Base-by-base conservation (phyloP, 2,113 vertebrate genomes). In the Callipepla squamata region DNA sequence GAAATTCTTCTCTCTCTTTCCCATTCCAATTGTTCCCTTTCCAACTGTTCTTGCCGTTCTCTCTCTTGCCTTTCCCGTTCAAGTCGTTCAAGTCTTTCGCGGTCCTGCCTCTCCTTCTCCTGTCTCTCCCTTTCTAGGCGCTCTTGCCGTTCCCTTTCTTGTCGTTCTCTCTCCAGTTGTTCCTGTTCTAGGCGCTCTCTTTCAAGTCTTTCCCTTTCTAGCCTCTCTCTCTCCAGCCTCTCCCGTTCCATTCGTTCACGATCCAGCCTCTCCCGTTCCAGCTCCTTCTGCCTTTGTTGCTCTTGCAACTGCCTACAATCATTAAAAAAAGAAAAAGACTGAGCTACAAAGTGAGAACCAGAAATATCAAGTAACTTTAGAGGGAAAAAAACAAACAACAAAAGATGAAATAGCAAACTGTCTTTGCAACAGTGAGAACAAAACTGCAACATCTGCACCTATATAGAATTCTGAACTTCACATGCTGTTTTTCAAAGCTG, bases 201-300 rank as follows among this genome's bases (percentile, higher is more conserved):
- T 96, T 99, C 99, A 38, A 97, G 97, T 87, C 98, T 87, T 48
- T 98, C 98, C 92, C 97, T 97, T 93, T 98, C 97, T 63, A 98
- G 87, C 92, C 98, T 97, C 38, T 98, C 98, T 50, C 96, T 97
- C 89, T 99, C 98, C 80, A 97, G 97, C 74, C 97, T 95, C 93
- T 99, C 98, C 79, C 97, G 97, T 36, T 97, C 98, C 87, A 98
- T 97, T 28, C 95, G 92, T 66, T 98, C 98, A 40, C 98, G 94
- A 90, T 98, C 98, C 97, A 97, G 79, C 59, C 97, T 95, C 67
- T 98, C 98, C 87, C 98, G 96, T 87, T 98, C 98, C 96, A 98
- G 92, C 58, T 98, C 99, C 96, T 99, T 99, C 96, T 99, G 99
- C 83, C 98, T 98, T 92, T 99, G 99, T 73, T 99, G 98, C 90